Conservation (phyloP, 2,888 invertebrate species). For the Himalopsyche tibetana region DNA sequence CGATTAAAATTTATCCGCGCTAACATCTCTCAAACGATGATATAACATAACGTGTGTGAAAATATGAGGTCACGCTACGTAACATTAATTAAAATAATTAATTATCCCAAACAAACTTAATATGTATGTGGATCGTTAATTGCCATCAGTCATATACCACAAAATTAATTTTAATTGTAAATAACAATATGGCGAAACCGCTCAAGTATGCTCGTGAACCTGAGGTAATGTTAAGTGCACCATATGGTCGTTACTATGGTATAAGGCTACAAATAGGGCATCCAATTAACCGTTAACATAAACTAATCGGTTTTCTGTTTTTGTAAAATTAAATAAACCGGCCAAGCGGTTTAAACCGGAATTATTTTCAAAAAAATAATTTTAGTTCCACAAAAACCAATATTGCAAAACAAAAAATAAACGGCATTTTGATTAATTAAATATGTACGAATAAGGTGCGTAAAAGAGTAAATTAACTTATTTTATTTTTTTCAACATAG, state of each 20-base stretch:
- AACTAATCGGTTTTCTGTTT: no score
- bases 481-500: no score
- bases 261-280: neutral
- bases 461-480: no score
- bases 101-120: neutral
- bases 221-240: conserved; percentile 44
- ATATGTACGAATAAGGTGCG: no score
- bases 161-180: conserved; percentile 8
- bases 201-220: conserved; percentile 39
- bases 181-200: conserved; percentile 11
- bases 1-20: conserved; percentile 4
- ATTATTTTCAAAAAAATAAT: no score
- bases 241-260: conserved; percentile 45
- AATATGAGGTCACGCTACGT: neutral
- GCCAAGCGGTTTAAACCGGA: no score
- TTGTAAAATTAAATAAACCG: no score
- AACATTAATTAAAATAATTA: conserved; percentile 22
- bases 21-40: neutral
- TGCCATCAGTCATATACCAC: conserved; percentile 1
- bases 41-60: neutral
- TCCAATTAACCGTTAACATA: no score
- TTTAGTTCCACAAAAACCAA: no score
- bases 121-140: neutral
- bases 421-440: no score
- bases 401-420: no score